Conservation (phyloP, 64 coral and sea anemone genomes). For the Montipora cactus region DNA sequence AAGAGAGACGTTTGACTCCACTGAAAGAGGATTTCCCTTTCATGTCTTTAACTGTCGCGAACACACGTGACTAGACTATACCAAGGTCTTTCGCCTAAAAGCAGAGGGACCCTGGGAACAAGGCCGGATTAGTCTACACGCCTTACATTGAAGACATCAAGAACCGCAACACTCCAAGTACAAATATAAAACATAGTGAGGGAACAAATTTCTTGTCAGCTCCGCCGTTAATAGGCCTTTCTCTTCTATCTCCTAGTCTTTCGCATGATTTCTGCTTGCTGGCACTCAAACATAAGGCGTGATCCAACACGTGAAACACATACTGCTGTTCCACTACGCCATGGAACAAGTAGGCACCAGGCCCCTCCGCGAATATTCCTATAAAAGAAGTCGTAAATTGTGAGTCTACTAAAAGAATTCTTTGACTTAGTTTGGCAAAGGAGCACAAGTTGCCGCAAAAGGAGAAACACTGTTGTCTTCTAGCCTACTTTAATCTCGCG, state of each 20-base stretch:
- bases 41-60: too few species aligned
- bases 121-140: too few species aligned
- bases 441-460: too few species aligned
- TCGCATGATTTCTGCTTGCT: conserved; percentile 87
- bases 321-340: conserved; percentile 95
- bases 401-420: background rate
- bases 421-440: too few species aligned
- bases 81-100: too few species aligned
- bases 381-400: background rate
- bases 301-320: conserved; percentile 97
- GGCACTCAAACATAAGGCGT: conserved; percentile 83
- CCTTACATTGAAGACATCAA: background rate
- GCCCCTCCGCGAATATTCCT: conserved; percentile 92
- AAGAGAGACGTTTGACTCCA: too few species aligned
- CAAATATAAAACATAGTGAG: background rate
- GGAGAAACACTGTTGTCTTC: too few species aligned
- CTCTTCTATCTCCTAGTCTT: conserved; percentile 75
- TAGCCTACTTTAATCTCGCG: too few species aligned
- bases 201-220: background rate
- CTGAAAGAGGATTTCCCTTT: too few species aligned
- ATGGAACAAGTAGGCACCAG: conserved; percentile 88
- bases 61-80: too few species aligned
- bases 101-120: too few species aligned
- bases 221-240: background rate
- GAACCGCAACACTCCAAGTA: background rate